Evolutionary conservation across 2,797 vertebrate genomes (phyloP), one percentile per base, ranked within the genome.

Genomic region (Macropodus opercularis): DNA sequence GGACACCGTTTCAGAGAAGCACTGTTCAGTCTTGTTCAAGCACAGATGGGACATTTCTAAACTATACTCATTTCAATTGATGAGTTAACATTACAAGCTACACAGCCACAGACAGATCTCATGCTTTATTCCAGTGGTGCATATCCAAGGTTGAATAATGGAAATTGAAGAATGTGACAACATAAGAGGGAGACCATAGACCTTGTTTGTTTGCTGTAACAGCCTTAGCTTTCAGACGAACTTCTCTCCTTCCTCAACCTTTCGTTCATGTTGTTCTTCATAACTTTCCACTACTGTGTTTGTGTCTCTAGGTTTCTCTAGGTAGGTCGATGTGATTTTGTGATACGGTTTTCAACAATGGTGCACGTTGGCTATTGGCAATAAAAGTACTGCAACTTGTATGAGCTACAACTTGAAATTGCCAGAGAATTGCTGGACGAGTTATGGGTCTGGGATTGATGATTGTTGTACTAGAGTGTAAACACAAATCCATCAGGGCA

Each of bases 261-360:
- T 27, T 47, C 36, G 27, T 47, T 66, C 42, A 38, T 52, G 62
- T 70, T 59, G 58, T 32, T 34, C 63, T 36, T 35, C 38, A 68
- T 69, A 68, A 67, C 40, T 75, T 44, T 62, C 40, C 41, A 5
- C 29, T 15, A 12, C 43, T 68, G 48, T 27, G 49, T 73, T 44
- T 57, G 49, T 49, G 43, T 31, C 35, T 68, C n/a, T n/a, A 12
- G 9, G 22, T 54, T 11, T 41, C n/a, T n/a, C n/a, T n/a, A n/a
- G n/a, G 32, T 27, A 49, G 24, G 29, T 57, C 42, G 31, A 34
- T 11, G 27, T 57, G 31, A 69, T 50, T 52, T 67, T 53, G 39
- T 24, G 23, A 52, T 56, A 48, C 39, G 39, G 27, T 60, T 66
- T 67, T 58, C 19, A 54, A 32, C 31, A 43, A 43, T 17, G 22